These are phyloP conservation scores for Paracanthobrama guichenoti DNA, from an alignment of 2,113 vertebrate species.

Conservation along the genomic window DNA sequence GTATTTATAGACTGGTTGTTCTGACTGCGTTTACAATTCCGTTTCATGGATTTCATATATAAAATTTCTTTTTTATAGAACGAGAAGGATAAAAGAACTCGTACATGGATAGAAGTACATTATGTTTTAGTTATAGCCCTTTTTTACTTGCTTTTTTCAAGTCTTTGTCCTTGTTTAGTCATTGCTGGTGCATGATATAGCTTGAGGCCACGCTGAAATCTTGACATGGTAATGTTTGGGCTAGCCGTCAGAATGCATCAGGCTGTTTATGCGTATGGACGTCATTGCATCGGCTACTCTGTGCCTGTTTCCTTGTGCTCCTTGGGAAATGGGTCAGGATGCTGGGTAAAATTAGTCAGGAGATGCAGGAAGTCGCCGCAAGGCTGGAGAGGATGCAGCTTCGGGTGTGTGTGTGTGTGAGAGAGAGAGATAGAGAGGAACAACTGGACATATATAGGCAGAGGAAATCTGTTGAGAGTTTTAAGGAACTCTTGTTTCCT, in stretches of 20 bases:
- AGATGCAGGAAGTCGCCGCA: constrained; percentile 57
- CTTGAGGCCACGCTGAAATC: background rate
- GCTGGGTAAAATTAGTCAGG: constrained; percentile 63
- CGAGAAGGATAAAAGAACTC: background rate
- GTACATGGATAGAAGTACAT: background rate
- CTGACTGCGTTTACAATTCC: background rate
- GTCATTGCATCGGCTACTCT: constrained; percentile 2
- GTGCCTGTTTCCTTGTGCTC: constrained; percentile 31
- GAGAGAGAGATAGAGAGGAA: background rate
- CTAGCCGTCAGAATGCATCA: constrained; percentile 57
- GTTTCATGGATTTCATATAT: background rate
- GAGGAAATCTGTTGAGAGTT: background rate
- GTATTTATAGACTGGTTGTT: background rate
- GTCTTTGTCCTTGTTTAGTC: constrained; percentile 8
- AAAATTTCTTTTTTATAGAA: background rate
- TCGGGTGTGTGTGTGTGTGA: background rate
- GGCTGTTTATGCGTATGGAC: background rate
- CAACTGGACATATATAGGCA: constrained; percentile 26
- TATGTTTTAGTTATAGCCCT: background rate
- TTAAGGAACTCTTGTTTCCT: constrained; percentile 35
- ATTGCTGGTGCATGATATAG: constrained; percentile 53
- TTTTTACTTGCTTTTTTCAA: background rate
- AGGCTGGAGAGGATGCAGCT: constrained; percentile 41
- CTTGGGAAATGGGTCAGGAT: constrained; percentile 73
- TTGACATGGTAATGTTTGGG: constrained; percentile 62